Evolutionary conservation across 2,113 vertebrate species (phyloP), one percentile per base, ranked within the genome.

Genomic region (Barbus barbus): DNA sequence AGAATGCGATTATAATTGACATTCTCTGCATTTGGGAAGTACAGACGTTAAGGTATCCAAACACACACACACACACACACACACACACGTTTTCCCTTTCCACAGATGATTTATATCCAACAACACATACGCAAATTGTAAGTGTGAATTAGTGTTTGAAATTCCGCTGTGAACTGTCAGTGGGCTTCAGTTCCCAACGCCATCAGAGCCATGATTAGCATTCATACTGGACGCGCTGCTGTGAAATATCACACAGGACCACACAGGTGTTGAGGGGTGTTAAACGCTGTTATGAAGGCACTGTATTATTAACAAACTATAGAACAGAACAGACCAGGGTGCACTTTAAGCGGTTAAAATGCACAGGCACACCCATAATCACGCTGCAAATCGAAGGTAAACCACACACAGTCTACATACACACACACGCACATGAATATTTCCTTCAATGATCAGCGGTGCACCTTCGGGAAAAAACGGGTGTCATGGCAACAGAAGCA

Each of bases 401-500:
- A 44, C 28, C 20, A 24, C 51, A 36, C 51, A 85, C 51, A 26
- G 33, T 56, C 65, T 36, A 72, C 51, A 81, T 41, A 83, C 72
- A 82, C 72, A 33, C 22, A 79, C 36, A 65, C 73, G 48, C 44
- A 86, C 81, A 86, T 67, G 51, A 83, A 84, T 58, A 83, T 73
- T 75, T 84, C 85, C 33, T 74, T 56, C 48, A 83, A 83, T 75
- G 73, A 73, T 78, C 87, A 87, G 80, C n/a, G 28, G 76, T 84
- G 74, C 83, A 85, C 82, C 83, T 87, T 84, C 78, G 65, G 87
- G 86, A 77, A 84, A 9, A 79, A 83, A 7, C 26, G 84, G 88
- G 72, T 85, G 88, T 84, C 90, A 90, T 89, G 87, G 90, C 88
- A 90, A 90, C 88, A 88, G 83, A 51, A 84, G 60, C 86, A 65